Conservation (phyloP, 2,113 vertebrate genomes). For the Hippocampus mohnikei region DNA sequence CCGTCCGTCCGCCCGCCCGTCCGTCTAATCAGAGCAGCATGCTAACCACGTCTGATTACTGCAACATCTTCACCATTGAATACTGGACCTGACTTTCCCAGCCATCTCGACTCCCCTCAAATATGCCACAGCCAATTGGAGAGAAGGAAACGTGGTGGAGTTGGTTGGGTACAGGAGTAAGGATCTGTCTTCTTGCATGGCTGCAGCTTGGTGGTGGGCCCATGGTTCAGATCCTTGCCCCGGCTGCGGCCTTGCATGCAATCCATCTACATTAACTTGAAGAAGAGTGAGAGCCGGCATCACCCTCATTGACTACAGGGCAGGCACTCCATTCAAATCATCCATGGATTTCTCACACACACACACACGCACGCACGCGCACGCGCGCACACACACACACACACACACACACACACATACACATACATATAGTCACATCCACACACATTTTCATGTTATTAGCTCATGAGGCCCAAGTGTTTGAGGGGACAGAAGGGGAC, state of each 20-base stretch:
- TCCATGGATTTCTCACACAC: constrained; percentile 8
- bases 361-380: not conserved
- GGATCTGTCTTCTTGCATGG: constrained; percentile 33
- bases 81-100: constrained; percentile 16
- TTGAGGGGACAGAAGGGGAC: constrained; percentile 37
- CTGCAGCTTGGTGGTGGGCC: constrained; percentile 25
- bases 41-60: constrained; percentile 54
- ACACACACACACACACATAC: not conserved
- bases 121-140: constrained; percentile 38
- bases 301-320: constrained; percentile 45
- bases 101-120: constrained; percentile 34
- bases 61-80: constrained; percentile 36
- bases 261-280: constrained; percentile 65
- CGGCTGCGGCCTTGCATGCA: constrained; percentile 33
- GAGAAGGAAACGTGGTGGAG: not conserved
- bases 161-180: not conserved
- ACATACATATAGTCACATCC: not conserved
- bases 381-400: not conserved
- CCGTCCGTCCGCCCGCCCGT: too few species aligned
- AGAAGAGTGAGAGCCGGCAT: constrained; percentile 48
- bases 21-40: not conserved
- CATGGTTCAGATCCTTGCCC: constrained; percentile 38
- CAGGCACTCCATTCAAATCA: constrained; percentile 55
- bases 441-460: not conserved
- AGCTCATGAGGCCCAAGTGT: constrained; percentile 27